Base-by-base conservation (phyloP, 2,113 vertebrate species). In the Serinus canaria region DNA sequence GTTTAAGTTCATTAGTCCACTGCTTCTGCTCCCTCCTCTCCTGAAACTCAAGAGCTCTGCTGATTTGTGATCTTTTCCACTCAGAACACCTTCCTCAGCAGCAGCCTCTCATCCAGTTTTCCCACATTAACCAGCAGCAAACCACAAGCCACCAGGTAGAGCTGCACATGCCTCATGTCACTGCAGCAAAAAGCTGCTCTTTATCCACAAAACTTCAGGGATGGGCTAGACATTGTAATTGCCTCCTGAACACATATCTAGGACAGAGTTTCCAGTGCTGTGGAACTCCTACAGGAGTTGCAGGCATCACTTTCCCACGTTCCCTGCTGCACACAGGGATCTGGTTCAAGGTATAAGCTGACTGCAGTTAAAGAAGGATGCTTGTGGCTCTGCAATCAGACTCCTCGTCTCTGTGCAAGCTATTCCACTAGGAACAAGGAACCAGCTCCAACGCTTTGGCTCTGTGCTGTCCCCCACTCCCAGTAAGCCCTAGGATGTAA, bases 1-100 rank as follows among this genome's bases (percentile, higher is more conserved):
- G 60, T 93, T 92, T 77, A 92, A 96, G 75, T 93, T 96, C 90
- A 92, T 94, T 92, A 95, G 87, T 86, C 86, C 92, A 88, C 63
- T 63, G 64, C 55, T 74, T 86, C 66, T 21, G 0, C 43, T 92
- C 47, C 27, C n/a, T 83, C 58, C 86, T 83, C 76, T 90, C 68
- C 64, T 70, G 76, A 86, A 96, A 88, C 47, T 39, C 0, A 1
- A 92, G 50, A 88, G 79, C 83, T 90, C 88, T 83, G 79, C 46
- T 87, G 64, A 89, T 94, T 63, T 83, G 76, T 55, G 55, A 77
- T 74, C 60, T 78, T 84, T 95, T 64, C 66, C 44, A 91, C 84
- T 64, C 78, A 89, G 66, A 81, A 35, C 7, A 2, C 73, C 87
- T 77, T 88, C 85, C 68, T 84, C 55, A 64, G 31, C 73, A 81